Evolutionary conservation across 2,113 vertebrate genomes (phyloP).

Genomic region (Phrynosoma platyrhinos): DNA sequence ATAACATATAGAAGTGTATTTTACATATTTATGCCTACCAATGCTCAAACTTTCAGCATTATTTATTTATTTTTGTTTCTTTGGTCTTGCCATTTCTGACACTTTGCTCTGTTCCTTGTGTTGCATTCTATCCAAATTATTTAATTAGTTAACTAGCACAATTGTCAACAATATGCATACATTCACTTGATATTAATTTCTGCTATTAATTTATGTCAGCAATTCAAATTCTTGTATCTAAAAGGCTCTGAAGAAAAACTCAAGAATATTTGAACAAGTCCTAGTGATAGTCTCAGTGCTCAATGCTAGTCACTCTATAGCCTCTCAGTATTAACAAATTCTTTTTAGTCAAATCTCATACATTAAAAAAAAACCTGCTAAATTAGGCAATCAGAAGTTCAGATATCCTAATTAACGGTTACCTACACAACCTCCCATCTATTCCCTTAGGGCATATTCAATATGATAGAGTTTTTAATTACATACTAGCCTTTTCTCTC

Average conservation of each 20-base stretch:
- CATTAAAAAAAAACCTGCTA: background rate
- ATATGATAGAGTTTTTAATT: constrained; percentile 22
- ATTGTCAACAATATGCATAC: constrained; percentile 8
- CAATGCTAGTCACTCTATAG: background rate
- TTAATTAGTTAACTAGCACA: constrained; percentile 19
- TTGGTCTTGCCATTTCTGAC: background rate
- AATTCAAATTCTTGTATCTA: background rate
- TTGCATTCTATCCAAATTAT: constrained; percentile 19
- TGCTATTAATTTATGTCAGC: background rate
- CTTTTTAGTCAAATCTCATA: background rate
- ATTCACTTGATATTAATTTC: constrained; percentile 5
- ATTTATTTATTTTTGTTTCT: background rate
- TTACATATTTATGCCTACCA: no score
- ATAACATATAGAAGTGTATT: no score
- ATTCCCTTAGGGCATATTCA: constrained; percentile 32
- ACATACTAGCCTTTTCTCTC: constrained; percentile 28
- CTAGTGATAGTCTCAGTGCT: background rate
- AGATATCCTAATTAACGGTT: constrained; percentile 22
- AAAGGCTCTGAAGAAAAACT: constrained; percentile 1
- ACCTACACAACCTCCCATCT: constrained; percentile 7
- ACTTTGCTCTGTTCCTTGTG: constrained; percentile 1
- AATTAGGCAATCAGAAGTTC: background rate
- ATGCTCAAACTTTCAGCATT: background rate
- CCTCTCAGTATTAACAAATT: background rate
- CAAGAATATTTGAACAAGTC: background rate